Percentiles rank a stretch among this genome's conserved stretches.
Evolutionary conservation across 2,888 invertebrate genomes (phyloP).

Genomic region (Parnassius orleans): DNA sequence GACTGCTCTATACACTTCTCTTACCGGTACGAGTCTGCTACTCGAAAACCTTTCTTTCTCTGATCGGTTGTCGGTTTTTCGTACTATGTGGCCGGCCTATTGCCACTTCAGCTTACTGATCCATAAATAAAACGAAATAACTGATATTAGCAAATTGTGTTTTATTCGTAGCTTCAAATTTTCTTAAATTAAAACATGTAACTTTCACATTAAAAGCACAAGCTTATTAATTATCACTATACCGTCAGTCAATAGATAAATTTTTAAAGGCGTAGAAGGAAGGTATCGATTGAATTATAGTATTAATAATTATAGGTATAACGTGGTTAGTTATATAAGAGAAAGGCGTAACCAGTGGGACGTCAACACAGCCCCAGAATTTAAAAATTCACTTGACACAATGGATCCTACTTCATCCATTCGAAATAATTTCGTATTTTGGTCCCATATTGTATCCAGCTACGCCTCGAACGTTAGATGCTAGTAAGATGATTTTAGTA

Average conservation of each 20-base stretch:
- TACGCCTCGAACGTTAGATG: conserved; percentile 61
- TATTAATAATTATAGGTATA: conserved; percentile 32
- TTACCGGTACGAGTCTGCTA: too few species aligned
- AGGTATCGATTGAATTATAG: conserved; percentile 54
- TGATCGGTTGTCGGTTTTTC: too few species aligned
- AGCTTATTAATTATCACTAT: conserved; percentile 75
- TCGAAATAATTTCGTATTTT: conserved; percentile 47
- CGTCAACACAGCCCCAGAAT: conserved; percentile 54
- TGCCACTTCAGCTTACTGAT: too few species aligned
- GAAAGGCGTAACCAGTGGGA: conserved; percentile 76
- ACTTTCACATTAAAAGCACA: conserved; percentile 79
- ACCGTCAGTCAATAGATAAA: conserved; percentile 71
- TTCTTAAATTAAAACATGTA: conserved; percentile 66
- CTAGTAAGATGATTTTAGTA: conserved; percentile 37
- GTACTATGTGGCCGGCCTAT: too few species aligned
- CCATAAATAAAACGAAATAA: too few species aligned
- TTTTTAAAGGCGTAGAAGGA: conserved; percentile 66
- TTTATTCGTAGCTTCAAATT: conserved; percentile 69
- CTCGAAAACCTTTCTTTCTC: too few species aligned
- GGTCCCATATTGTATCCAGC: conserved; percentile 70
- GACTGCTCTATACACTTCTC: too few species aligned
- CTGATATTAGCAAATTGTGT: conserved; percentile 59
- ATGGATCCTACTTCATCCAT: conserved; percentile 52
- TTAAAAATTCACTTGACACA: conserved; percentile 45
- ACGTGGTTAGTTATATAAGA: conserved; percentile 29